phyloP scores from a whole-genome alignment of 2,888 invertebrate genomes.

The Hypomecis punctinalis region DNA sequence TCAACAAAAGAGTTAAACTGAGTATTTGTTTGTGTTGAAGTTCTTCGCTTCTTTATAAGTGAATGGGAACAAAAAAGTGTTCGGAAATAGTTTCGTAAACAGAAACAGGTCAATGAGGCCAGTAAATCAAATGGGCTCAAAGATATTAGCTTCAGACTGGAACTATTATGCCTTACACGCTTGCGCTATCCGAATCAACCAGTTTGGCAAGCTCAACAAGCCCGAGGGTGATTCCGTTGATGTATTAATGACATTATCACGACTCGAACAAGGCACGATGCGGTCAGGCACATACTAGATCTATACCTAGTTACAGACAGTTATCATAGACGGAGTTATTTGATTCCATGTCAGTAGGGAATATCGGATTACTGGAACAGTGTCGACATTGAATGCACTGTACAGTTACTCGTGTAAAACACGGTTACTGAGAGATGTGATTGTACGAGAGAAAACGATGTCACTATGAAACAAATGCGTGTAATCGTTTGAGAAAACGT shows the following conservation, averaged over 20 bases:
- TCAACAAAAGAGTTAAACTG: slow-evolving; percentile 18
- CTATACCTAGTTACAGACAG: slow-evolving; percentile 15
- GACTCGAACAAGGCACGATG: slow-evolving; percentile 18
- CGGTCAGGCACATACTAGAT: slow-evolving; percentile 8
- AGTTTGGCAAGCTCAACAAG: slow-evolving; percentile 18
- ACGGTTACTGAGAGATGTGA: slow-evolving; percentile 21
- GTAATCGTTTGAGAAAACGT: slow-evolving; percentile 13
- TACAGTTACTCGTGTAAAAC: slow-evolving; percentile 20
- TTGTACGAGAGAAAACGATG: slow-evolving; percentile 3
- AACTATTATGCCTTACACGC: slow-evolving; percentile 10
- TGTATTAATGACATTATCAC: slow-evolving; percentile 19
- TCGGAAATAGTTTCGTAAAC: slow-evolving; percentile 30
- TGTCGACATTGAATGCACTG: slow-evolving; percentile 11
- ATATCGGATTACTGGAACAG: slow-evolving; percentile 23
- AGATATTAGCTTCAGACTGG: slow-evolving; percentile 10
- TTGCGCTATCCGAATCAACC: slow-evolving; percentile 8
- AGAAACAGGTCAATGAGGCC: slow-evolving; percentile 30
- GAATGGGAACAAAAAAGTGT: slow-evolving; percentile 18
- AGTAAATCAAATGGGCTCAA: slow-evolving; percentile 20
- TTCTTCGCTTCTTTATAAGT: slow-evolving; percentile 11
- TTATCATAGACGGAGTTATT: slow-evolving; percentile 17
- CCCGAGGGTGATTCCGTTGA: slow-evolving; percentile 23
- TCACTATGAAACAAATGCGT: slow-evolving; percentile 12
- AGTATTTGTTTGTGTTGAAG: slow-evolving; percentile 35
- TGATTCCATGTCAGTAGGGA: slow-evolving; percentile 18